Base-by-base conservation (phyloP, 2,797 vertebrate species). In the Neomorphus geoffroyi region DNA sequence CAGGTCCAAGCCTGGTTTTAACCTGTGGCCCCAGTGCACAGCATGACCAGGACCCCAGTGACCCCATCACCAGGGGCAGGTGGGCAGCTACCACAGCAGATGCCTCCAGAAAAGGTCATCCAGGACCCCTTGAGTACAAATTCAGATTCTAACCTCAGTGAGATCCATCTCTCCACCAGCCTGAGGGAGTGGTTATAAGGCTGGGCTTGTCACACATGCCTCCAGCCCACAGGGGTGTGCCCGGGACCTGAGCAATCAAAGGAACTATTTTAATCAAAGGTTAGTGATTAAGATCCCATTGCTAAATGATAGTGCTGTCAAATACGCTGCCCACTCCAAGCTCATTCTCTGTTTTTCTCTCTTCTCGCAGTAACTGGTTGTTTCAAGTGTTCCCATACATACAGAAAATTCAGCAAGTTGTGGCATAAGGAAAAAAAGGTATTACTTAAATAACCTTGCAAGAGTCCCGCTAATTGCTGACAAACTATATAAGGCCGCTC, bases 251-350 rank as follows among this genome's bases (percentile, higher is more conserved):
- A 87, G 79, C 48, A 94, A 58, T 21, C 39, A 69, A 73, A 54
- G 50, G 24, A 74, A 60, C 2, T 43, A 50, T 75, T 93, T 90
- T 56, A 92, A 94, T 93, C 93, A 95, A 82, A 92, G 75, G 81
- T 60, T 94, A 65, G 91, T 86, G 70, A 58, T 90, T 94, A 88
- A 93, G 96, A 95, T 84, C 73, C 85, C 66, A 88, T 91, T 92
- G 92, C 58, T 79, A 86, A 86, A 62, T 61, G 89, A 82, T 28
- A 90, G 69, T 79, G 58, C 77, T 82, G 54, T 82, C 89, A 72
- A 71, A 66, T 0, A 4, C 73, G 70, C 65, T 1, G 0, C 15
- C 66, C 0, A 1, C 70, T 51, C 62, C 1, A 1, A 62, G 24
- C 41, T 85, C 0, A 0, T 48, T 85, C 73, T 85, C 86, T 60